Evolutionary conservation across 2,113 vertebrate species (phyloP), one percentile per base, ranked within the genome.

Genomic region (Etheostoma cragini): DNA sequence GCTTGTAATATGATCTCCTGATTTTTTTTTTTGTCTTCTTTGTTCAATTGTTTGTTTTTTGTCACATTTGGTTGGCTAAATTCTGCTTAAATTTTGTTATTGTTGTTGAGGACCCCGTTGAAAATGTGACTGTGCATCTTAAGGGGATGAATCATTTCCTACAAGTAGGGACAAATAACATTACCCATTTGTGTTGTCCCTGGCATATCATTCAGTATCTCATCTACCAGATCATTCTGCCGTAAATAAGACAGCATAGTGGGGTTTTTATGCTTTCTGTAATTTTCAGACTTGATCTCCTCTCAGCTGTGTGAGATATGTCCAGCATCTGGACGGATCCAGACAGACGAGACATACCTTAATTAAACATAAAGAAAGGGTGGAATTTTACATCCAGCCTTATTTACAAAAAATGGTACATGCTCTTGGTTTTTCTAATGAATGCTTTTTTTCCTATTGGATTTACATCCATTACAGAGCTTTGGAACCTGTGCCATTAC

Each of bases 361-460:
- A 68, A 81, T 72, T 85, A 50, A 87, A 85, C 75, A 81, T 66
- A 78, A 88, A 76, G 54, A 76, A 82, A 85, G 67, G 85, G 89
- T 87, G 83, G 64, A 89, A 92, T 90, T 90, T 84, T 66, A 81
- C 49, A 90, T 87, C 76, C 73, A 64, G 80, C 61, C 84, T 82
- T 85, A 56, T 85, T 76, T 72, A 68, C 24, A 62, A 65, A 80
- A 85, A 87, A 82, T 60, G 75, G 60, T 80, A 57, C 76, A 76
- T 79, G 76, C 62, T 64, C 22, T 80, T 80, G 45, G 54, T 83
- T 84, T 86, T 81, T 87, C 70, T 42, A 42, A 60, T 79, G 67
- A 69, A 78, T 86, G 61, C 58, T 10, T 61, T 74, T 73, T 81
- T 82, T 76, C 85, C 71, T 52, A 78, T 75, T 79, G 85, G 82